Conservation (phyloP, 2,797 vertebrate species). For the Sebastes matsubarae region DNA sequence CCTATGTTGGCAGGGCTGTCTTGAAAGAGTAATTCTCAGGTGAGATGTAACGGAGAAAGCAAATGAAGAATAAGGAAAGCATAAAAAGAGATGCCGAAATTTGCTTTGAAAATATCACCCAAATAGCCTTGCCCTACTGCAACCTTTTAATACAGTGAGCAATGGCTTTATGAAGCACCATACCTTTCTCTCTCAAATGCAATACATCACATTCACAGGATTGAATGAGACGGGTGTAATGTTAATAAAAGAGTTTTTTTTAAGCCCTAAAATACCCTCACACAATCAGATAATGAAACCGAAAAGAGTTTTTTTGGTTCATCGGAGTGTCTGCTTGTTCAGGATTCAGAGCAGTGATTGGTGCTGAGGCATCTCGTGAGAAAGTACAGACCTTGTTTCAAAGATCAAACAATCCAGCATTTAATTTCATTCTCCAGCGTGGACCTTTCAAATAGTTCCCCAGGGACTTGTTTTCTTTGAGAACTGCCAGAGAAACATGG, state of each 20-base stretch:
- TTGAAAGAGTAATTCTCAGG: slow-evolving; percentile 40
- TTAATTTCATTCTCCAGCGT: slow-evolving; percentile 59
- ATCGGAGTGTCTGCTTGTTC: slow-evolving; percentile 3
- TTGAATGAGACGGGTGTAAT: slow-evolving; percentile 39
- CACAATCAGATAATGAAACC: slow-evolving; percentile 15
- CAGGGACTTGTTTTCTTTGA: slow-evolving; percentile 59
- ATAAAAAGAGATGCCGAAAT: slow-evolving; percentile 49
- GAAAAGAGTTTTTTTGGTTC: not conserved
- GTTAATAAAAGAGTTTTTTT: not conserved
- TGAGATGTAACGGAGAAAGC: slow-evolving; percentile 29
- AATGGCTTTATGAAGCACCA: slow-evolving; percentile 13
- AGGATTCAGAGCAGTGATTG: slow-evolving; percentile 30
- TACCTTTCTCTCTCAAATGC: slow-evolving; percentile 4
- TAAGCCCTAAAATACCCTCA: not conserved
- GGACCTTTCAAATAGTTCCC: slow-evolving; percentile 49
- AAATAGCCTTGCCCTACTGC: slow-evolving; percentile 38
- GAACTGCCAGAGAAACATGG: slow-evolving; percentile 54
- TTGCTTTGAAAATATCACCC: slow-evolving; percentile 44
- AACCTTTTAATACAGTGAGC: slow-evolving; percentile 14
- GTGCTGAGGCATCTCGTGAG: slow-evolving; percentile 31
- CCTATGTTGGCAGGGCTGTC: slow-evolving; percentile 30
- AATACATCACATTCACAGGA: not conserved
- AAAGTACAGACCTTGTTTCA: slow-evolving; percentile 34
- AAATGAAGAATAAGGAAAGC: slow-evolving; percentile 33
- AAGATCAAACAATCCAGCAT: slow-evolving; percentile 53